Conservation (phyloP, 2,888 invertebrate species). For the Sturmia bella region DNA sequence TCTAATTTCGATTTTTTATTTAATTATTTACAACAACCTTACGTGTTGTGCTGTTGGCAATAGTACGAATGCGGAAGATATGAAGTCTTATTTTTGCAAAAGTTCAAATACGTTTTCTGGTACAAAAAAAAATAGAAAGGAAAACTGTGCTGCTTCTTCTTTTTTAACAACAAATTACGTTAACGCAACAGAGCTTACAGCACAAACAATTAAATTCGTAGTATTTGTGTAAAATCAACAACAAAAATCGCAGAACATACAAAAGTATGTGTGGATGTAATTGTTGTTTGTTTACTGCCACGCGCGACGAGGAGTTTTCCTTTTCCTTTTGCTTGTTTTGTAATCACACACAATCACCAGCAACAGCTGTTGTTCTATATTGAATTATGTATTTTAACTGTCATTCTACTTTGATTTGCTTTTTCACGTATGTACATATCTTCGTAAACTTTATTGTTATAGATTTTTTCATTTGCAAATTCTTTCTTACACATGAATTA, state of each 20-base stretch:
- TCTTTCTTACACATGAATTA: not conserved
- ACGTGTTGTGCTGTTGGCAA: constrained; percentile 53
- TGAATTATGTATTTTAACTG: constrained; percentile 34
- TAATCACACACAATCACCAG: constrained; percentile 42
- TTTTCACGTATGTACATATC: not conserved
- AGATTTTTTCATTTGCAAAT: not conserved
- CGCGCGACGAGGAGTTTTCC: constrained; percentile 31
- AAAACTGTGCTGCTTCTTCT: constrained; percentile 8
- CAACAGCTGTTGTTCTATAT: constrained; percentile 57
- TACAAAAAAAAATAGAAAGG: constrained; percentile 1
- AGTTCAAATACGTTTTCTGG: constrained; percentile 25
- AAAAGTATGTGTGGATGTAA: not conserved
- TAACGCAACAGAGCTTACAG: constrained; percentile 11
- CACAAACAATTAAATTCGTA: constrained; percentile 22
- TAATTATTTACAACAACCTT: constrained; percentile 45
- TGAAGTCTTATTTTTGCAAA: not conserved
- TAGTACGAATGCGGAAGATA: constrained; percentile 59
- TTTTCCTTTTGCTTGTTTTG: constrained; percentile 37
- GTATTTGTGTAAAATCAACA: constrained; percentile 23
- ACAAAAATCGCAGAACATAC: constrained; percentile 5
- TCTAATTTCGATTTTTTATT: not conserved
- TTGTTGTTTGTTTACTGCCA: constrained; percentile 46
- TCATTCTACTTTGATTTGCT: constrained; percentile 10
- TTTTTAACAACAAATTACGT: constrained; percentile 32
- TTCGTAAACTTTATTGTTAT: constrained; percentile 1